A percentile compares a stretch with the other conserved stretches of the same genome.
Evolutionary conservation across 2,888 invertebrate species (phyloP).

Genomic region (Netelia inedita): DNA sequence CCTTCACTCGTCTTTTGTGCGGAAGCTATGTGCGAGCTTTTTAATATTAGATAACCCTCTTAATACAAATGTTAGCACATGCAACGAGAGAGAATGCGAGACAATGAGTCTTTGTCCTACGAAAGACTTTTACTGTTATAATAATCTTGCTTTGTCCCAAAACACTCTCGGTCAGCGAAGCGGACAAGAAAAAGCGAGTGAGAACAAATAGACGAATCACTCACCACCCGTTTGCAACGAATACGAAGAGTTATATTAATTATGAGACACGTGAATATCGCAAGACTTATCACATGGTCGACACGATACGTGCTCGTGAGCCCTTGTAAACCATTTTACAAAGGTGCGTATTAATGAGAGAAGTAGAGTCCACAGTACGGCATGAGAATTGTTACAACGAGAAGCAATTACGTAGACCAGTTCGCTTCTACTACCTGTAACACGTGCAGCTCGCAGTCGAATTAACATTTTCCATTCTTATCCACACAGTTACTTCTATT

Average conservation of each 20-base stretch:
- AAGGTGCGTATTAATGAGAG: constrained; percentile 20
- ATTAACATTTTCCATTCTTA: background rate
- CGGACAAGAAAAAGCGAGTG: background rate
- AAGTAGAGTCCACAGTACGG: background rate
- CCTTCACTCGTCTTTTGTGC: background rate
- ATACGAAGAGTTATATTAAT: constrained; percentile 35
- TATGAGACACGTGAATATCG: constrained; percentile 22
- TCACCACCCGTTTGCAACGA: background rate
- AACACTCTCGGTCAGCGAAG: too few relatives aligned
- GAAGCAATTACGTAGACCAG: constrained; percentile 14
- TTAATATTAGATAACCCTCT: too few relatives aligned
- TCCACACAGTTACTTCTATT: background rate
- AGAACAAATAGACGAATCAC: too few relatives aligned
- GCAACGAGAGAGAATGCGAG: background rate
- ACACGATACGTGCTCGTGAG: background rate
- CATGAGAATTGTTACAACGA: background rate
- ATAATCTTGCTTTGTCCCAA: background rate
- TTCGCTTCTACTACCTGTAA: background rate
- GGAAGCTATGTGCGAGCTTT: background rate
- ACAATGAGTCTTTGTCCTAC: background rate
- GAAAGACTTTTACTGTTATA: background rate
- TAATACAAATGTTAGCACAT: background rate
- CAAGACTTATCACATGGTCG: constrained; percentile 1
- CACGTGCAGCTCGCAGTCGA: constrained; percentile 18
- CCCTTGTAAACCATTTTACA: constrained; percentile 40